A percentile compares a stretch with the other conserved stretches of the same genome.
Conservation (phyloP, 2,797 vertebrate species). For the Gallinago nigripennis region DNA sequence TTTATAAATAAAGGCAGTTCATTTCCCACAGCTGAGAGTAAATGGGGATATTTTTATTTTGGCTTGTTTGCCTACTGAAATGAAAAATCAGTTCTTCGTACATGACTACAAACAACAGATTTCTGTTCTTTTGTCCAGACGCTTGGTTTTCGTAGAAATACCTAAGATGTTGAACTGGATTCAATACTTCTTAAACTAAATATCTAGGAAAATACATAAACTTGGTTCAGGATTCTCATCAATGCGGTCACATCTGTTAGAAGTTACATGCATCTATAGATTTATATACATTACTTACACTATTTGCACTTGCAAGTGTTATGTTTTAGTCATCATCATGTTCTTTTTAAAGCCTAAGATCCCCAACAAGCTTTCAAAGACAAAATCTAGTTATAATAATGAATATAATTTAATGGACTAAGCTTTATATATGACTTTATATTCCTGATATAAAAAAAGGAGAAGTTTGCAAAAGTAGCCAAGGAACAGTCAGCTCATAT, state of each 20-base stretch:
- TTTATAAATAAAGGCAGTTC: background rate
- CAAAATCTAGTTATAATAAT: background rate
- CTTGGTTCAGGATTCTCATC: background rate
- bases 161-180: background rate
- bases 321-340: background rate
- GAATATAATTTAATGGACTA: background rate
- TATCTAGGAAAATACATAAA: background rate
- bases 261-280: background rate
- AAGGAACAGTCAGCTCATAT: background rate
- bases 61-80: background rate
- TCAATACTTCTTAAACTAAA: background rate
- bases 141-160: background rate
- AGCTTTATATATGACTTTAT: background rate
- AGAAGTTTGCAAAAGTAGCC: background rate
- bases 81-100: background rate
- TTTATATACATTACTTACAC: background rate
- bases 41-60: background rate
- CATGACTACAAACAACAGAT: background rate
- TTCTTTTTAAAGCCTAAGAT: background rate
- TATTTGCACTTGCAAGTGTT: background rate
- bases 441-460: background rate
- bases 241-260: background rate
- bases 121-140: background rate
- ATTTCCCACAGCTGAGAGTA: background rate
- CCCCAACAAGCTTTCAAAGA: background rate